Base-by-base conservation (phyloP, 1,140 invertebrate species). In the Saccostrea cuccullata region DNA sequence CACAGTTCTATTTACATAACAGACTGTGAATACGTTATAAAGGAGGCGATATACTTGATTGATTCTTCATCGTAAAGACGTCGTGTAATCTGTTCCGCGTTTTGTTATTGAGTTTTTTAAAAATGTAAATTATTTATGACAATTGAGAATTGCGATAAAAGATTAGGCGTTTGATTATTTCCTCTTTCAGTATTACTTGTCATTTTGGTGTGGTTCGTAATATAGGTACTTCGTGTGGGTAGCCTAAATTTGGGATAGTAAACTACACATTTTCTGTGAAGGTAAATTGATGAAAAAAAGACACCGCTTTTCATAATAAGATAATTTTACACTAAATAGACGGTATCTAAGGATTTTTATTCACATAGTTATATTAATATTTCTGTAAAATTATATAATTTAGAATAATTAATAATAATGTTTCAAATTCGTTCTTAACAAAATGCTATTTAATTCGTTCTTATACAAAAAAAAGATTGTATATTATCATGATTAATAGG, bases 101-200 rank as follows among this genome's bases (percentile, higher is more conserved):
- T 73, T 73, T 73, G 70, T 73, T 73, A 73, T 73, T 26, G 70
- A 30, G 70, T 73, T 73, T 73, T 20, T 20, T 3, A 73, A 73
- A 73, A 73, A 73, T 73, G 70, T 26, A 73, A 73, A 73, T 30
- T 73, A 73, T 73, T 73, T 73, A 73, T 73, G 70, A 73, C 70
- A 73, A 26, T 73, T 73, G 70, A 73, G 70, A 73, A 73, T 73
- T 73, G 67, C 30, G 26, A 73, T 36, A 13, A 30, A 73, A 73
- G 26, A 73, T 30, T 30, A 36, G 26, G 70, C 30, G 70, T 36
- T 30, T 36, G 26, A 73, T 73, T 73, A 73, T 73, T 73, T 73
- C 70, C 70, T 73, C 70, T 73, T 73, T n/a, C 60, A 20, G 60
- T n/a, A 67, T 67, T 73, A n/a, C 58, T 20, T 20, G 58, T 64